Evolutionary conservation across 2,113 vertebrate species (phyloP), one percentile per base, ranked within the genome.

Genomic region (Sitta europaea): DNA sequence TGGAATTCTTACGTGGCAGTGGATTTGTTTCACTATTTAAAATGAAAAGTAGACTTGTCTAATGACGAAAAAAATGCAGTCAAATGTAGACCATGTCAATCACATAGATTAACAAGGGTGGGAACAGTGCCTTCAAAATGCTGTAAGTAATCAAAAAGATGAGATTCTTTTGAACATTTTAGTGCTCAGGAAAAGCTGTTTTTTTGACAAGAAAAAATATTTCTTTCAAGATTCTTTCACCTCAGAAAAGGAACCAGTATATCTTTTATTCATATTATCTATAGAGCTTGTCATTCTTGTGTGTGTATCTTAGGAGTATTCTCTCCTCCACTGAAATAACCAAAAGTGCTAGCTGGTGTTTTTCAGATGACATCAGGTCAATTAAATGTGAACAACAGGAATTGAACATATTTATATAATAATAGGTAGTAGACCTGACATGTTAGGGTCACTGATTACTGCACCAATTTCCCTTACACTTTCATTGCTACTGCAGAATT

Each of bases 231-330:
- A 93, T 89, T 93, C 35, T 94, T 95, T 92, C 42, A 83, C 74
- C 48, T 47, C 53, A 87, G 74, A 87, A 94, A 50, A 89, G 86
- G 76, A 96, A 87, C 35, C 45, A 51, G 76, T 78, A 55, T 71
- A 97, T 97, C 87, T 97, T 97, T 97, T 96, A 97, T 97, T 97
- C 85, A 96, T 97, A 78, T 45, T 63, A 57, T 67, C 75, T 83
- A 23, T 74, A 85, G 72, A 87, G 76, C 50, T 71, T 96, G 85
- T 95, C 17, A 27, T 82, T 90, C 91, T 91, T 94, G 47, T 90
- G 87, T 78, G 74, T 5, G 3, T 73, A 50, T 83, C n/a, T 88
- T 87, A 75, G 47, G 31, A 94, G 11, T 36, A 31, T 87, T 80
- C 57, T 58, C 27, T 76, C 58, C 48, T 62, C 21, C 43, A n/a